Conservation (phyloP, 2,888 invertebrate species). For the Volucella bombylans region DNA sequence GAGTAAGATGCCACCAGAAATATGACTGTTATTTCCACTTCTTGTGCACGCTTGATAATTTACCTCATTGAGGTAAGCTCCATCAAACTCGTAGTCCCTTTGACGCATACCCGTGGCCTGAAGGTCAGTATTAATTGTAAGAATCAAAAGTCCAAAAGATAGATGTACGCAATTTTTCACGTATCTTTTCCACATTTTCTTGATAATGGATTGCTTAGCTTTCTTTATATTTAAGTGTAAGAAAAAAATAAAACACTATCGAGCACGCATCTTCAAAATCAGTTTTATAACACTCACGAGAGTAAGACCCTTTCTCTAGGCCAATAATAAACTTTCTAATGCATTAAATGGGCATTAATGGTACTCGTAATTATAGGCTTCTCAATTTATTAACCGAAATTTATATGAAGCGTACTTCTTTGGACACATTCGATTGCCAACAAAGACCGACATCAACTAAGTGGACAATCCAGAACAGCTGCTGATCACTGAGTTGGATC, state of each 20-base stretch:
- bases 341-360: conserved; percentile 28
- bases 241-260: conserved; percentile 21
- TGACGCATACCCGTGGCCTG: conserved; percentile 26
- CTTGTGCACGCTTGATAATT: neutral
- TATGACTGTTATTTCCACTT: neutral
- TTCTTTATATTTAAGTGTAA: neutral
- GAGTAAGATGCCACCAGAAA: too few relatives aligned
- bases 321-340: conserved; percentile 38
- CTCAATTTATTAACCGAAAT: neutral
- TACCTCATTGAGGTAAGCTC: conserved; percentile 42
- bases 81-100: conserved; percentile 10
- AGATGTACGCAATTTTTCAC: conserved; percentile 13
- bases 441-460: conserved; percentile 53
- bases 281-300: conserved; percentile 1
- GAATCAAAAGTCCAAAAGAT: conserved; percentile 20
- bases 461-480: conserved; percentile 26
- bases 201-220: conserved; percentile 22
- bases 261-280: conserved; percentile 18
- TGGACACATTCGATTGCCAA: conserved; percentile 53
- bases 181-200: conserved; percentile 24
- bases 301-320: conserved; percentile 1
- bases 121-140: neutral
- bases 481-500: conserved; percentile 30
- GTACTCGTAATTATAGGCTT: conserved; percentile 18
- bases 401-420: neutral